A percentile compares a stretch with the other conserved stretches of the same genome.
These are phyloP conservation scores for Ptyas mucosa DNA, from an alignment of 2,113 vertebrate genomes.

Conservation along the genomic window DNA sequence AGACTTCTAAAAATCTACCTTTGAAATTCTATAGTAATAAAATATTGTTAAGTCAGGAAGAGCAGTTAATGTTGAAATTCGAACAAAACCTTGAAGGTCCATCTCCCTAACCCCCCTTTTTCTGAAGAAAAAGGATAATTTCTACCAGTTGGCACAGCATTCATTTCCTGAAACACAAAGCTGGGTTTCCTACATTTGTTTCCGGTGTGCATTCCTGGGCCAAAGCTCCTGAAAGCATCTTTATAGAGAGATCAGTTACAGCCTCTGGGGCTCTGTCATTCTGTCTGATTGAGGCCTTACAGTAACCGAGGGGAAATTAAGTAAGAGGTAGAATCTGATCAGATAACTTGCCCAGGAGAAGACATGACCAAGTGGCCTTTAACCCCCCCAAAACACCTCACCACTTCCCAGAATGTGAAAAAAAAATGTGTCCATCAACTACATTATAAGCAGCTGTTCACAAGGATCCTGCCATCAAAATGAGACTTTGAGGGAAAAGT, in stretches of 20 bases:
- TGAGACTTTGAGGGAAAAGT: constrained; percentile 13
- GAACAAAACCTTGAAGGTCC: constrained; percentile 50
- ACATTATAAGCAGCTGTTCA: constrained; percentile 11
- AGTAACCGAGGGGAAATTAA: constrained; percentile 61
- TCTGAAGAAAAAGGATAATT: constrained; percentile 57
- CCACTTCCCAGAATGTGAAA: constrained; percentile 43
- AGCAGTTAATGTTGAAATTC: constrained; percentile 55
- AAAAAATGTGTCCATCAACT: constrained; percentile 23
- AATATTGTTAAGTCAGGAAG: constrained; percentile 54
- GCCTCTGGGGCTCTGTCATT: constrained; percentile 54
- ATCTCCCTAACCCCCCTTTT: not conserved
- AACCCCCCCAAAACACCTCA: constrained; percentile 31
- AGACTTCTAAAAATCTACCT: constrained; percentile 50
- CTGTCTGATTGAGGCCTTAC: constrained; percentile 51
- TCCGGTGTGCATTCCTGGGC: constrained; percentile 63
- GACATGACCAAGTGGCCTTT: constrained; percentile 41
- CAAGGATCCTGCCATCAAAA: not conserved
- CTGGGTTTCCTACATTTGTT: constrained; percentile 84
- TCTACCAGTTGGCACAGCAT: constrained; percentile 67
- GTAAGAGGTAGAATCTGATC: constrained; percentile 62
- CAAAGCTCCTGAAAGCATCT: constrained; percentile 58
- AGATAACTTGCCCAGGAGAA: constrained; percentile 45
- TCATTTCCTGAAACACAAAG: constrained; percentile 80
- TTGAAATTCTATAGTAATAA: constrained; percentile 67
- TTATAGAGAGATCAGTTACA: constrained; percentile 67